Conservation (phyloP, 2,113 vertebrate genomes). For the Ammodytes marinus region DNA sequence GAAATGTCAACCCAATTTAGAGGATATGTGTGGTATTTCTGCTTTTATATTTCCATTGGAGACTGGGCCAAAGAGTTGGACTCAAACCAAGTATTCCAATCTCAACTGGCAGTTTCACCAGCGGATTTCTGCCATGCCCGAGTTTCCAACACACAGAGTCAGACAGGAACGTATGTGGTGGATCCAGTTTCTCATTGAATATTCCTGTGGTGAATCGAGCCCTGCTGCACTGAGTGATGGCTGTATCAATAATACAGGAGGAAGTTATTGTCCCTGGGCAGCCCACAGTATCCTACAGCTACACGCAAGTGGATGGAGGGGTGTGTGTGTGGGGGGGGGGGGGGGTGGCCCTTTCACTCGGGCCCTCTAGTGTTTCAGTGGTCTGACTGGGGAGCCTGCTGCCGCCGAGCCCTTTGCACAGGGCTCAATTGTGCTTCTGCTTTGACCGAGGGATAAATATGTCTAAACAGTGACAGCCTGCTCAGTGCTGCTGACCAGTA, state of each 20-base stretch:
- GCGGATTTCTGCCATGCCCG: slow-evolving; percentile 61
- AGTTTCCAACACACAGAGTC: slow-evolving; percentile 62
- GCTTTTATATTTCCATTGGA: not conserved
- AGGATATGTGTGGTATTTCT: not conserved
- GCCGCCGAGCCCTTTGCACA: slow-evolving; percentile 75
- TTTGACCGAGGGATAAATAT: slow-evolving; percentile 67
- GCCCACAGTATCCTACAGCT: slow-evolving; percentile 79
- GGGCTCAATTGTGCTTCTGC: slow-evolving; percentile 81
- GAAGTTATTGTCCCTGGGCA: slow-evolving; percentile 86
- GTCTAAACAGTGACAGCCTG: slow-evolving; percentile 76
- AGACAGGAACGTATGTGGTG: slow-evolving; percentile 41
- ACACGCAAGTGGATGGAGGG: slow-evolving; percentile 56
- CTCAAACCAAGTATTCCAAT: slow-evolving; percentile 63
- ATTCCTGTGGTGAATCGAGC: slow-evolving; percentile 85
- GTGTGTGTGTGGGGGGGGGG: too few species aligned
- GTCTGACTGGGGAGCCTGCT: slow-evolving; percentile 76
- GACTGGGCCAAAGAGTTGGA: slow-evolving; percentile 9
- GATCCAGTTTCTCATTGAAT: slow-evolving; percentile 86
- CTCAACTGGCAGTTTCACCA: slow-evolving; percentile 65
- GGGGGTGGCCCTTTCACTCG: slow-evolving; percentile 80
- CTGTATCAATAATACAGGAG: slow-evolving; percentile 90
- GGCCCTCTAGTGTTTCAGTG: slow-evolving; percentile 82
- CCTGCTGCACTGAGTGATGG: slow-evolving; percentile 81
- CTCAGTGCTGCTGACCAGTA: slow-evolving; percentile 75
- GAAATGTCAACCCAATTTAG: not conserved